These are phyloP conservation scores for Euphydryas editha DNA, from an alignment of 2,888 invertebrate genomes.

Conservation along the genomic window DNA sequence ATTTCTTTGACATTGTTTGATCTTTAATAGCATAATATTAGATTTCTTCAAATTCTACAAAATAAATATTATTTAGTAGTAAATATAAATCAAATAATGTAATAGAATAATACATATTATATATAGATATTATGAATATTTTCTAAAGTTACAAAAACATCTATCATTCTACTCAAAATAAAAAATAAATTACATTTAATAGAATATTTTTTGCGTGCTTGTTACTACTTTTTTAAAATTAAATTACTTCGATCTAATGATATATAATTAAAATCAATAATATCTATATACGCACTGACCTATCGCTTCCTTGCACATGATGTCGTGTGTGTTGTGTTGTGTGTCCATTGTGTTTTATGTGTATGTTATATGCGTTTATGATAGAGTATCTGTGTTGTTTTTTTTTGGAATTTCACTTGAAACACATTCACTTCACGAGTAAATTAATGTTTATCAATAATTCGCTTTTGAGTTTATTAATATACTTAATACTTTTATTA, in stretches of 20 bases:
- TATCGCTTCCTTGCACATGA: slow-evolving; percentile 73
- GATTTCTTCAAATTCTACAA: neutral
- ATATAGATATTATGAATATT: neutral
- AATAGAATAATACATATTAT: neutral
- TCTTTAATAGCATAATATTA: neutral
- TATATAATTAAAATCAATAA: too few relatives aligned
- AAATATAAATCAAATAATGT: neutral
- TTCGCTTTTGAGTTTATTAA: neutral
- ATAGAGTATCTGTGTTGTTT: slow-evolving; percentile 33
- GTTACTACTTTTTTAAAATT: neutral
- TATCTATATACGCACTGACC: slow-evolving; percentile 62
- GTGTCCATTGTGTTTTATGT: slow-evolving; percentile 62
- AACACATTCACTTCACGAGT: neutral
- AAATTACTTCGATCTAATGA: neutral
- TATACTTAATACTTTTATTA: neutral
- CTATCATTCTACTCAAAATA: too few relatives aligned
- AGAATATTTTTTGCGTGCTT: too few relatives aligned
- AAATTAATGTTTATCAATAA: neutral
- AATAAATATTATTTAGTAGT: neutral
- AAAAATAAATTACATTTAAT: too few relatives aligned
- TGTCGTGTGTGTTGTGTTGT: slow-evolving; percentile 64
- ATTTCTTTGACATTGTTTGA: neutral
- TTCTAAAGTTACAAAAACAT: neutral
- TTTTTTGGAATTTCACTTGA: slow-evolving; percentile 23
- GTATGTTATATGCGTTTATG: slow-evolving; percentile 42